A percentile compares a stretch with the other conserved stretches of the same genome.
phyloP scores from a whole-genome alignment of 30 jellyfish, hydroid and myxozoan genomes.

The Hydractinia echinata region DNA sequence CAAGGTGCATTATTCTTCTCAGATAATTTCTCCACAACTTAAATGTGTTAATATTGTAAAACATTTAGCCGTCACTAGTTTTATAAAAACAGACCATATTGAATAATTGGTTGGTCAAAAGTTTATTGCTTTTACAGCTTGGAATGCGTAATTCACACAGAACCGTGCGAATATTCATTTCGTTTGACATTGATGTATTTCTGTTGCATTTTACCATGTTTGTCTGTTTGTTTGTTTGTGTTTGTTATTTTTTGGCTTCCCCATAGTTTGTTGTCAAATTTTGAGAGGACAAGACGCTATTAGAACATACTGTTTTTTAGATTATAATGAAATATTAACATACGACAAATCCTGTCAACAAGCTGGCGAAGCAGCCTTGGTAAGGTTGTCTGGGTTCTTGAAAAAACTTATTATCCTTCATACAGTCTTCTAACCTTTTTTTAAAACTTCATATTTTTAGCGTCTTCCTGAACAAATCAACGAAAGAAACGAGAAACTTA shows the following conservation, averaged over 20 bases:
- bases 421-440: not conserved
- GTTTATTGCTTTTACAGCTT: not conserved
- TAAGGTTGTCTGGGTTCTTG: not conserved
- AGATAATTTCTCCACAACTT: too few species aligned
- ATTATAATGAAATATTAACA: conserved; percentile 70
- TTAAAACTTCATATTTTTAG: conserved; percentile 34
- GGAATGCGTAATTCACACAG: not conserved
- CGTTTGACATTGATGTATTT: not conserved
- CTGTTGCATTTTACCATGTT: not conserved
- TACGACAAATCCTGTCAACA: conserved; percentile 60
- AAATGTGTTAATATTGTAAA: too few species aligned
- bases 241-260: too few species aligned
- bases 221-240: too few species aligned
- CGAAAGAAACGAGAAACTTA: conserved; percentile 80
- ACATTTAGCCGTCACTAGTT: too few species aligned
- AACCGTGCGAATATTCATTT: not conserved
- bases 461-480: conserved; percentile 93
- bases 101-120: not conserved
- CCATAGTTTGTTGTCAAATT: not conserved
- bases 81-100: too few species aligned
- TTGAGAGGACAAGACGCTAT: not conserved
- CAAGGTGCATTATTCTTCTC: conserved; percentile 39
- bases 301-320: conserved; percentile 23
- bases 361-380: conserved; percentile 97
- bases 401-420: not conserved